Base-by-base conservation (phyloP, 2,113 vertebrate species). In the Leucopsar rothschildi region DNA sequence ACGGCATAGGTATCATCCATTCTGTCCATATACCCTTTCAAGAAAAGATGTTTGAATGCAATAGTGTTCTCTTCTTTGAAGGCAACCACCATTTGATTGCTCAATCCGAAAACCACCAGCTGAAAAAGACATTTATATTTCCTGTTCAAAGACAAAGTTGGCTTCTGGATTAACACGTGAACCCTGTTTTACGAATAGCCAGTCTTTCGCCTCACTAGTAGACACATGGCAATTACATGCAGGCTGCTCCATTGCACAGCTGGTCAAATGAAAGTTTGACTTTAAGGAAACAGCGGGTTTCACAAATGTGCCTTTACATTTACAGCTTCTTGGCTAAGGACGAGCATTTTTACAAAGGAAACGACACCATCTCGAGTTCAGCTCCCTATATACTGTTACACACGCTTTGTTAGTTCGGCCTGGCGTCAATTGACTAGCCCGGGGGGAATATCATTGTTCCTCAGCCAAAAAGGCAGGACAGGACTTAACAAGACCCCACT, bases 61-160 rank as follows among this genome's bases (percentile, higher is more conserved):
- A 98, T 82, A 18, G 99, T 98, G 92, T 99, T 99, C 86, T 99
- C 98, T 37, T 99, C 99, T 97, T 99, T 99, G 97, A 99, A 99
- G 64, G 98, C 98, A 71, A 99, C 99, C 92, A 99, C 99, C 99
- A 99, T 99, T 95, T 99, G 98, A 82, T 99, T 99, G 96, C 99
- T 99, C 93, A 99, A 90, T 35, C 99, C 99, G 92, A 99, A 99
- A 56, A 98, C 97, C n/a, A 99, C 98, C 44, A 99, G 97, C 99
- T 99, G 96, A 82, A 97, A 94, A 63, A 90, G n/a, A 94, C 7
- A 61, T 77, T 78, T 45, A 8, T 33, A 75, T 81, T 93, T 95
- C 39, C 44, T 72, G 29, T 50, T 95, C 45, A 68, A 92, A 86
- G 45, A 29, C 28, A 81, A 92, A 73, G 4, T 31, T 70, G 59